phyloP scores from a whole-genome alignment of 2,113 vertebrate species.

The Ailurus styani region DNA sequence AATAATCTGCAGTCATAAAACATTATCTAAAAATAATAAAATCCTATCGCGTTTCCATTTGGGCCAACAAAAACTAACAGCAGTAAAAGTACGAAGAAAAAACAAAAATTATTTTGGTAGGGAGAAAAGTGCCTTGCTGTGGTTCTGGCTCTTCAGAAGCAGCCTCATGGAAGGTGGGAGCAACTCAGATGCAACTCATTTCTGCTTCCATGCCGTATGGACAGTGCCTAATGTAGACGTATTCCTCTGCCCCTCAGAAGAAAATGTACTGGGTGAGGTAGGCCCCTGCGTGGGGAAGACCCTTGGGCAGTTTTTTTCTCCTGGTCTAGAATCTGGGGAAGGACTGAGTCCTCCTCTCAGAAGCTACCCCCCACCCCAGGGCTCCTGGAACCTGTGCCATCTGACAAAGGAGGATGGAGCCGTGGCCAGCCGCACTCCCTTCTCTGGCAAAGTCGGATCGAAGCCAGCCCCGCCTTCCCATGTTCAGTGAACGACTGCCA shows the following conservation, averaged over 20 bases:
- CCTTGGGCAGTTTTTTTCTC: too few relatives aligned
- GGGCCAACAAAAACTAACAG: background rate
- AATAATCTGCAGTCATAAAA: background rate
- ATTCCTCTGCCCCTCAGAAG: background rate
- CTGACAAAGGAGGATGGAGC: background rate
- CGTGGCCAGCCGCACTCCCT: fast-evolving
- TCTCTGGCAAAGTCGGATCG: background rate
- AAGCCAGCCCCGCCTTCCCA: background rate
- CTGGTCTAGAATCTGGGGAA: fast-evolving
- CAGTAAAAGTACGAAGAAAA: background rate
- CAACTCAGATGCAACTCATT: fast-evolving
- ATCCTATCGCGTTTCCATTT: background rate
- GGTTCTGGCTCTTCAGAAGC: background rate
- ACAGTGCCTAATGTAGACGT: fast-evolving
- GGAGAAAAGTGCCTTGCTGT: fast-evolving
- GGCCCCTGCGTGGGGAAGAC: fast-evolving
- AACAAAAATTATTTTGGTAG: background rate
- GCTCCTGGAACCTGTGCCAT: fast-evolving
- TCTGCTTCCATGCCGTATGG: background rate
- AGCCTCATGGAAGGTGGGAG: background rate
- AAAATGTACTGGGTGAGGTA: background rate
- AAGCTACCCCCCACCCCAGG: background rate
- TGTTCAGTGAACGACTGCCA: too few relatives aligned
- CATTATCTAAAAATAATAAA: background rate
- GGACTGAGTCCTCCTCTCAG: background rate